These are phyloP conservation scores for Eupleurogrammus muticus DNA, from an alignment of 2,797 vertebrate species.

Conservation along the genomic window DNA sequence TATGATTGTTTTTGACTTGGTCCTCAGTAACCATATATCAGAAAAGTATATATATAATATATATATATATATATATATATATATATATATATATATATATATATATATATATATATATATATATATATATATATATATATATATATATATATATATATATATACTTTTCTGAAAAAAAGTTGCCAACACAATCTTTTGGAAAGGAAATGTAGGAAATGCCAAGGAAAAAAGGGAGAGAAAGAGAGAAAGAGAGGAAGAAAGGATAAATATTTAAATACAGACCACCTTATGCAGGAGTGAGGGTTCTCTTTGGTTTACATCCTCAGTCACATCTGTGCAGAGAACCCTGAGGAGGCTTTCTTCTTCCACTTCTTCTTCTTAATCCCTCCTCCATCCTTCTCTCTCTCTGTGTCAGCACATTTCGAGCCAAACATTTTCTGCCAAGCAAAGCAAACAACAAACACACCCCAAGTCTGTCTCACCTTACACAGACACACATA, in stretches of 20 bases:
- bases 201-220: too few relatives aligned
- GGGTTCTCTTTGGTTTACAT: conserved; percentile 23
- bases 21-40: too few relatives aligned
- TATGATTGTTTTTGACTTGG: too few relatives aligned
- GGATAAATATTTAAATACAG: conserved; percentile 24
- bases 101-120: too few relatives aligned
- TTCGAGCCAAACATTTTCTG: conserved; percentile 66
- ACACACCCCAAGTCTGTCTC: conserved; percentile 50
- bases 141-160: too few relatives aligned
- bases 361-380: conserved; percentile 35
- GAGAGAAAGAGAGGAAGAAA: not conserved
- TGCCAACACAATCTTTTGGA: too few relatives aligned
- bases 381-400: conserved; percentile 24
- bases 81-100: too few relatives aligned
- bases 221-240: too few relatives aligned
- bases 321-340: conserved; percentile 38
- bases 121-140: too few relatives aligned
- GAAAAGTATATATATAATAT: too few relatives aligned
- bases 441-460: conserved; percentile 69
- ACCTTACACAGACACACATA: conserved; percentile 55
- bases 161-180: too few relatives aligned
- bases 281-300: conserved; percentile 35
- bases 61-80: too few relatives aligned
- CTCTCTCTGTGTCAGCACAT: conserved; percentile 59
- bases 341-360: conserved; percentile 35